Evolutionary conservation across 2,797 vertebrate genomes (phyloP).

Genomic region (Geotrypetes seraphini): DNA sequence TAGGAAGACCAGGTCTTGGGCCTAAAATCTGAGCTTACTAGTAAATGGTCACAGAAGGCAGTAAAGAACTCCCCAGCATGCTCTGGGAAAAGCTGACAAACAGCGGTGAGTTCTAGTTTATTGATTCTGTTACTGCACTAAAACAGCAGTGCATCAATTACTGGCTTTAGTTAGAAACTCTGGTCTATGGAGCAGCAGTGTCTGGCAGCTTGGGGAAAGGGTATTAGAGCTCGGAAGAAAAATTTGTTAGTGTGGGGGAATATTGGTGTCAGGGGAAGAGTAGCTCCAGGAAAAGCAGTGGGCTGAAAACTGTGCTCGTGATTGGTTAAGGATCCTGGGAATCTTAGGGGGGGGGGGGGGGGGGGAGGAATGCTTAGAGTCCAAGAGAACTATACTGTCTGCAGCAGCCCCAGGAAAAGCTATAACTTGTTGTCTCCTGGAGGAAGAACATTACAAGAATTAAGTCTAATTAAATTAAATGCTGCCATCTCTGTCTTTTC

Average conservation of each 20-base stretch:
- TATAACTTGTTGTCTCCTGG: too few species aligned
- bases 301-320: constrained; percentile 38
- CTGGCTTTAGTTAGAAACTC: constrained; percentile 68
- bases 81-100: constrained; percentile 54
- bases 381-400: constrained; percentile 14
- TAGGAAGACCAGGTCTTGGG: constrained; percentile 15
- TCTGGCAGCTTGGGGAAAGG: constrained; percentile 54
- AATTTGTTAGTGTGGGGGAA: constrained; percentile 60
- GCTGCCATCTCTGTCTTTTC: too few species aligned
- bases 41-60: constrained; percentile 42
- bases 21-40: constrained; percentile 2
- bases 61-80: constrained; percentile 61
- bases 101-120: constrained; percentile 68
- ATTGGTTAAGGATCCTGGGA: constrained; percentile 43
- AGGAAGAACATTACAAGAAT: too few species aligned
- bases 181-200: constrained; percentile 46
- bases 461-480: too few species aligned
- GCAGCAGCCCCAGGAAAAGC: too few species aligned
- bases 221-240: constrained; percentile 58
- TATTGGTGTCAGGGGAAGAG: constrained; percentile 49
- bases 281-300: constrained; percentile 32
- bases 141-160: constrained; percentile 69
- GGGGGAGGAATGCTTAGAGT: constrained; percentile 14
- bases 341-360: constrained; percentile 16
- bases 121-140: constrained; percentile 65